Percentiles rank a stretch among this genome's conserved stretches.
phyloP scores from a whole-genome alignment of 2,888 invertebrate genomes.

The Agrochola macilenta region DNA sequence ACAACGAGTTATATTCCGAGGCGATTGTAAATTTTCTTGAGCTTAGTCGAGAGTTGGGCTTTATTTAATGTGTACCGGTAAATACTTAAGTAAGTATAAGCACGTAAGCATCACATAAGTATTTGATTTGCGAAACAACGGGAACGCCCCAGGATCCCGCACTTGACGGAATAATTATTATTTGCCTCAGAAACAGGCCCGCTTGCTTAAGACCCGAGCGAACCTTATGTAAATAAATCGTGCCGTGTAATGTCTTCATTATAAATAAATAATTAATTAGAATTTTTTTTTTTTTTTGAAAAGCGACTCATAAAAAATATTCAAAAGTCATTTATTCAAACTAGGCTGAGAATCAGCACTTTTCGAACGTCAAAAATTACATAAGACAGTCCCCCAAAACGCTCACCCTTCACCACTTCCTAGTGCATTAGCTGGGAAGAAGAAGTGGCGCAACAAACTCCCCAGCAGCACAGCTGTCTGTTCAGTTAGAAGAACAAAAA shows the following conservation, averaged over 20 bases:
- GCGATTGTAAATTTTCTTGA: conserved; percentile 56
- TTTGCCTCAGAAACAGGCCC: conserved; percentile 53
- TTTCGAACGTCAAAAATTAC: too few species aligned
- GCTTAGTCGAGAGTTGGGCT: conserved; percentile 36
- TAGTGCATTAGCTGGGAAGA: too few species aligned
- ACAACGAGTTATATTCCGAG: conserved; percentile 33
- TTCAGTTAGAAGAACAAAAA: too few species aligned
- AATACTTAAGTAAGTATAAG: conserved; percentile 55
- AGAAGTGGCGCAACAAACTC: too few species aligned
- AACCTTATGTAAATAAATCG: conserved; percentile 57
- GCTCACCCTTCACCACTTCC: too few species aligned
- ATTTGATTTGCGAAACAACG: conserved; percentile 60
- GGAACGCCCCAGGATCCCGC: conserved; percentile 32
- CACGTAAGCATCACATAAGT: conserved; percentile 59
- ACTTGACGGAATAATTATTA: conserved; percentile 57
- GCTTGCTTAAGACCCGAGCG: conserved; percentile 49
- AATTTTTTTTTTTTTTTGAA: too few species aligned
- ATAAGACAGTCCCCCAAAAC: too few species aligned
- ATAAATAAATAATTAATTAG: conserved; percentile 53
- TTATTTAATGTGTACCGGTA: conserved; percentile 48
- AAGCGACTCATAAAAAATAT: too few species aligned
- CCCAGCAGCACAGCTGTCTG: too few species aligned
- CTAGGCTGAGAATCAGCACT: too few species aligned
- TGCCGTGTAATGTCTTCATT: conserved; percentile 56
- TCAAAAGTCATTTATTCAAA: too few species aligned